Evolutionary conservation across 2,888 invertebrate genomes (phyloP).

Genomic region (Psylliodes chrysocephalus): DNA sequence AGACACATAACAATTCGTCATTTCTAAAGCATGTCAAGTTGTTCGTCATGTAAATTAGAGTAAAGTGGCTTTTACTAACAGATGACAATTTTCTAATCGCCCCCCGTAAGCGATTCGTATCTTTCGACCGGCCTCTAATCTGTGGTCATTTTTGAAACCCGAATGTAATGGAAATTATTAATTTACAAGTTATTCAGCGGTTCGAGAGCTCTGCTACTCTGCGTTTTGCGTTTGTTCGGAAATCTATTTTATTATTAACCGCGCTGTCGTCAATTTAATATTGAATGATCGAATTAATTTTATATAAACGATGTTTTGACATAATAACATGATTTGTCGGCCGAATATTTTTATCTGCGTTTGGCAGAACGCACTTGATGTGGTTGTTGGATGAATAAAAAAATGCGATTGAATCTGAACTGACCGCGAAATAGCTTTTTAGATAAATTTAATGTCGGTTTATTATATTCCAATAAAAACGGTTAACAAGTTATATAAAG

Average conservation of each 20-base stretch:
- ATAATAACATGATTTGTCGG: slow-evolving; percentile 14
- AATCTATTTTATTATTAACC: slow-evolving; percentile 35
- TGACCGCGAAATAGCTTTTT: too few species aligned
- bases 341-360: slow-evolving; percentile 1
- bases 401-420: too few species aligned
- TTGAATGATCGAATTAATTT: slow-evolving; percentile 33
- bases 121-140: slow-evolving; percentile 29
- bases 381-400: slow-evolving; percentile 19
- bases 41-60: too few species aligned
- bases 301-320: slow-evolving; percentile 27
- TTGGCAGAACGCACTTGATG: slow-evolving; percentile 8
- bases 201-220: slow-evolving; percentile 20
- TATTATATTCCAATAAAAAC: too few species aligned
- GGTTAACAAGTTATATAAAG: too few species aligned
- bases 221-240: slow-evolving; percentile 26
- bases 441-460: too few species aligned
- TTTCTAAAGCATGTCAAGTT: too few species aligned
- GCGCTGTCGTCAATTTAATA: slow-evolving; percentile 32
- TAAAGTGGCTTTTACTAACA: too few species aligned
- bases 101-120: slow-evolving; percentile 18
- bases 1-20: too few species aligned
- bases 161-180: slow-evolving; percentile 48
- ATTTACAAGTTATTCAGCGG: slow-evolving; percentile 45
- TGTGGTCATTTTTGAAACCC: slow-evolving; percentile 49
- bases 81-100: neutral